Percentiles rank a stretch among this genome's conserved stretches.
Conservation (phyloP, 1,140 invertebrate species). For the Leucophenga varia region DNA sequence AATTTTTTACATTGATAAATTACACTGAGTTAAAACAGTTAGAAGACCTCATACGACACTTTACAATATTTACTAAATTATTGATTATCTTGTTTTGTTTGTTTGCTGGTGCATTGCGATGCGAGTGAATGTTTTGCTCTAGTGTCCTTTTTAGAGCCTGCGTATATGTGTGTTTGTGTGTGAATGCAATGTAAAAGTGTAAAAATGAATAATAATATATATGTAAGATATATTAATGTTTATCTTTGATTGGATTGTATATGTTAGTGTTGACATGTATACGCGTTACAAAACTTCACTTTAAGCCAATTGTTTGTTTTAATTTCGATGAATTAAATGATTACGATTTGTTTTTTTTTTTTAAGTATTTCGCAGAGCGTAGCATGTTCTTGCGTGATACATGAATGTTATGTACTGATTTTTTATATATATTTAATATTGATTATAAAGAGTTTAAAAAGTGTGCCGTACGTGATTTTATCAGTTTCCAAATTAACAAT, state of each 20-base stretch:
- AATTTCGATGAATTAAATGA: not conserved
- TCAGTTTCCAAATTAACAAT: constrained; percentile 98
- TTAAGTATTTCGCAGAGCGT: constrained; percentile 15
- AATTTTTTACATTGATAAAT: no score
- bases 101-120: constrained; percentile 49
- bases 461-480: constrained; percentile 82
- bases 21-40: no score
- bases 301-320: no score
- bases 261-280: no score
- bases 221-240: no score
- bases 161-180: constrained; percentile 16
- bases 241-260: no score
- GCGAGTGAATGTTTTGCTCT: constrained; percentile 25
- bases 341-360: constrained; percentile 20
- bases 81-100: no score
- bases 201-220: not conserved
- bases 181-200: constrained; percentile 13
- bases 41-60: no score
- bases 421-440: constrained; percentile 29
- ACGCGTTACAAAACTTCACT: no score
- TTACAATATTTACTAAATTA: no score
- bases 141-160: no score
- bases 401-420: constrained; percentile 14
- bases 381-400: not conserved
- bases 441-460: constrained; percentile 33